These are phyloP conservation scores for Enteromius treurensis DNA, from an alignment of 2,797 vertebrate species.

Conservation along the genomic window DNA sequence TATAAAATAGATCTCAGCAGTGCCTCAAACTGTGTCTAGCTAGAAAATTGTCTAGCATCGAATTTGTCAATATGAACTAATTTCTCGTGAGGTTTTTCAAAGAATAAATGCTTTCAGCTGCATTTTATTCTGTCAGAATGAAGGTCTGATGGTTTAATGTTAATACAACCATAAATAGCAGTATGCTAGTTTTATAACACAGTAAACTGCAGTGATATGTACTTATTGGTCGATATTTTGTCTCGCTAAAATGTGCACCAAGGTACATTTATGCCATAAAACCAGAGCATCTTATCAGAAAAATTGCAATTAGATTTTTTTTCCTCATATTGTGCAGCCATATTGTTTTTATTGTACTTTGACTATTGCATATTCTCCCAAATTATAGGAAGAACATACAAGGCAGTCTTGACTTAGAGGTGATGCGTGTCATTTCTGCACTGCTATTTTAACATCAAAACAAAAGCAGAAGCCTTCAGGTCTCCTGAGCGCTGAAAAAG, in stretches of 20 bases:
- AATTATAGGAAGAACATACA: not conserved
- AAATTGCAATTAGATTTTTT: not conserved
- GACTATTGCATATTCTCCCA: not conserved
- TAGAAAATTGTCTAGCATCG: too few relatives aligned
- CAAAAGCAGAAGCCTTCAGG: slow-evolving; percentile 1
- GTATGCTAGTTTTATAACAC: not conserved
- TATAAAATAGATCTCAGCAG: not conserved
- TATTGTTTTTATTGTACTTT: not conserved
- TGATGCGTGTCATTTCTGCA: not conserved
- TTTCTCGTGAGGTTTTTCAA: not conserved
- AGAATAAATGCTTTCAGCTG: not conserved
- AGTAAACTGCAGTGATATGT: not conserved
- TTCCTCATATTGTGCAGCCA: not conserved
- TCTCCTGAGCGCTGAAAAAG: not conserved
- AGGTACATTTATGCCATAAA: too few relatives aligned
- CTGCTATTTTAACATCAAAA: slow-evolving; percentile 24
- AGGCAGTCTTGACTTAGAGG: not conserved
- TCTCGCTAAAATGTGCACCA: too few relatives aligned
- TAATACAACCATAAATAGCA: not conserved
- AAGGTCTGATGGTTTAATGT: not conserved
- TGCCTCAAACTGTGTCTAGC: not conserved
- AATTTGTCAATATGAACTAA: not conserved
- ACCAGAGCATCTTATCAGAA: too few relatives aligned
- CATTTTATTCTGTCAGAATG: not conserved
- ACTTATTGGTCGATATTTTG: too few relatives aligned